Evolutionary conservation across 2,888 invertebrate genomes (phyloP).

Genomic region (Polyommatus iphigenia): DNA sequence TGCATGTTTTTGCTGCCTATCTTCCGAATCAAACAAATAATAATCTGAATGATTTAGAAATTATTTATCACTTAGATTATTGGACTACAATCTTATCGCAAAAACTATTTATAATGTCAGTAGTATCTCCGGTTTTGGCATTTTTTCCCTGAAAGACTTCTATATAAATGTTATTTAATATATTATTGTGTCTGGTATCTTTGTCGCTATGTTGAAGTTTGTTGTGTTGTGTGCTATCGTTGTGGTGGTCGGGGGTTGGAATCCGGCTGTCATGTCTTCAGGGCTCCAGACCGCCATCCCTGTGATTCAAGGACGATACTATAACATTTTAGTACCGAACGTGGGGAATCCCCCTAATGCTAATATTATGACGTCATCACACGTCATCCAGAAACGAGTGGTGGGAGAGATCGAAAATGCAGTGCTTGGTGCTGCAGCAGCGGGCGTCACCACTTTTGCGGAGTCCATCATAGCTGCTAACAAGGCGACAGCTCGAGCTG

Average conservation of each 20-base stretch:
- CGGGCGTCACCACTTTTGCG: not conserved
- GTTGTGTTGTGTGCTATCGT: not conserved
- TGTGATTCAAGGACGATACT: not conserved
- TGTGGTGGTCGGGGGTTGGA: not conserved
- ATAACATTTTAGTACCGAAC: not conserved
- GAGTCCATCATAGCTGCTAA: not conserved
- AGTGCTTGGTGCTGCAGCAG: not conserved
- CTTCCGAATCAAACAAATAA: not conserved
- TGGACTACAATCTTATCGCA: not conserved
- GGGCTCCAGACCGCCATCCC: not conserved
- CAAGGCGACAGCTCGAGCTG: not conserved
- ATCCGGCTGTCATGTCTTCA: not conserved
- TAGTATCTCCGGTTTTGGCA: slow-evolving; percentile 3
- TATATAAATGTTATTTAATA: not conserved
- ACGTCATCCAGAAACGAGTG: not conserved
- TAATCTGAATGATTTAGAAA: not conserved
- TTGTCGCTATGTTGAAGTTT: not conserved
- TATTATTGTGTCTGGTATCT: not conserved
- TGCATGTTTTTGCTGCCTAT: not conserved
- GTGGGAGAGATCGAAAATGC: not conserved
- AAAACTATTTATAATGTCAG: slow-evolving; percentile 2
- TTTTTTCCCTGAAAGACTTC: not conserved
- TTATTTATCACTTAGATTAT: not conserved
- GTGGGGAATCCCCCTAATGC: not conserved
- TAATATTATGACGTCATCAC: not conserved